phyloP scores from a whole-genome alignment of 2,888 invertebrate genomes.

The Drosophila fungiperda region DNA sequence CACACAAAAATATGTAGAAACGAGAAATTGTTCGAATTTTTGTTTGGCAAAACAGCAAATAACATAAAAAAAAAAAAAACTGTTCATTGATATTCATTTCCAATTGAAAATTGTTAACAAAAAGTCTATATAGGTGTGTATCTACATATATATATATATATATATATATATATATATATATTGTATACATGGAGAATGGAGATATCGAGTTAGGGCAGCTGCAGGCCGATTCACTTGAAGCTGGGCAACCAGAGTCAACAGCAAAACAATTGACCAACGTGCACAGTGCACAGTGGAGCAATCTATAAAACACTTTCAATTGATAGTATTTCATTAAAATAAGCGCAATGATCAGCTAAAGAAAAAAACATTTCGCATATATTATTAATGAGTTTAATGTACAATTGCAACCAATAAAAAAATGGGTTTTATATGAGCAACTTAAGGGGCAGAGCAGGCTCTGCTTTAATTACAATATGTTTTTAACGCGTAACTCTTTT shows the following conservation, averaged over 20 bases:
- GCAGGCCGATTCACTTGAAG: constrained; percentile 32
- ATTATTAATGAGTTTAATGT: neutral
- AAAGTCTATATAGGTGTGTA: constrained; percentile 19
- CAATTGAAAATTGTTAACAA: constrained; percentile 50
- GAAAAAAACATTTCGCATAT: neutral
- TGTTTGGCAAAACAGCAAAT: constrained; percentile 40
- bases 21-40: constrained; percentile 15
- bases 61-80: constrained; percentile 25
- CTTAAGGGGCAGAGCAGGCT: no score
- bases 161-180: constrained; percentile 4
- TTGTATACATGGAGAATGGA: constrained; percentile 4
- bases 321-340: neutral
- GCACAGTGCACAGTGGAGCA: constrained; percentile 27
- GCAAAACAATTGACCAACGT: constrained; percentile 43
- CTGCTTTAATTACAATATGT: neutral
- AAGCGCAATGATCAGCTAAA: neutral
- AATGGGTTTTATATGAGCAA: no score
- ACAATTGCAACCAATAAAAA: no score
- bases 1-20: constrained; percentile 13
- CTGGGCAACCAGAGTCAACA: constrained; percentile 35
- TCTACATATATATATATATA: constrained; percentile 3
- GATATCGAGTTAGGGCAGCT: constrained; percentile 7
- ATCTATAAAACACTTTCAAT: neutral
- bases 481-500: neutral
- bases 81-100: constrained; percentile 57